Evolutionary conservation across 2,113 vertebrate species (phyloP).

Genomic region (Notarius lentiginosus): DNA sequence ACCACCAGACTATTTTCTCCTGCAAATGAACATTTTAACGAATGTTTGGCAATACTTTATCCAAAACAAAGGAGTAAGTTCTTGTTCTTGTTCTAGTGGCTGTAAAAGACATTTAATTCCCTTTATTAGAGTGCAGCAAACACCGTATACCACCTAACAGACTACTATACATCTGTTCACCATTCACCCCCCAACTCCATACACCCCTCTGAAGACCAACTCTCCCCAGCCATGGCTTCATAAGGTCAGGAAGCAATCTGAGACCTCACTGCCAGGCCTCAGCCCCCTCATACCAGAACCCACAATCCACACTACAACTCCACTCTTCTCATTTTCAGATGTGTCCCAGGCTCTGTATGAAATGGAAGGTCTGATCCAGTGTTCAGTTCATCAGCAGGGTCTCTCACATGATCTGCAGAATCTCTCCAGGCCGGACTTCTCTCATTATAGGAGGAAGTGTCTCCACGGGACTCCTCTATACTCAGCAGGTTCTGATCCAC

Average conservation of each 20-base stretch:
- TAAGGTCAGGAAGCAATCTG: constrained; percentile 33
- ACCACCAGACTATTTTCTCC: neutral
- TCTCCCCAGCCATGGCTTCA: constrained; percentile 43
- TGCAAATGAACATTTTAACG: neutral
- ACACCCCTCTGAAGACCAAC: constrained; percentile 47
- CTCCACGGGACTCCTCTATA: constrained; percentile 64
- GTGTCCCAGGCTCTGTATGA: constrained; percentile 26
- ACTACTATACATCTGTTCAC: constrained; percentile 42
- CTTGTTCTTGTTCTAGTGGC: neutral
- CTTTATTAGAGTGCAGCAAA: constrained; percentile 45
- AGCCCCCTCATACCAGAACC: constrained; percentile 18
- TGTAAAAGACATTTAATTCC: constrained; percentile 52
- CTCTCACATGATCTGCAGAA: constrained; percentile 62
- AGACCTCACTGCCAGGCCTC: constrained; percentile 14
- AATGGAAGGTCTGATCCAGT: constrained; percentile 32
- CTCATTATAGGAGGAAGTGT: constrained; percentile 66
- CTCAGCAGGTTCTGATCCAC: constrained; percentile 60
- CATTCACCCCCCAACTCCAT: constrained; percentile 33
- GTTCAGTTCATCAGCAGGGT: constrained; percentile 58
- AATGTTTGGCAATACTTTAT: neutral
- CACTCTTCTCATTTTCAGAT: constrained; percentile 1
- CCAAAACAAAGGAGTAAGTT: neutral
- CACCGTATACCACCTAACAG: constrained; percentile 6
- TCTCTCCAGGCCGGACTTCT: constrained; percentile 64
- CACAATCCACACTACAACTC: neutral